phyloP scores from a whole-genome alignment of 2,113 vertebrate species.

The Halcyon senegalensis region DNA sequence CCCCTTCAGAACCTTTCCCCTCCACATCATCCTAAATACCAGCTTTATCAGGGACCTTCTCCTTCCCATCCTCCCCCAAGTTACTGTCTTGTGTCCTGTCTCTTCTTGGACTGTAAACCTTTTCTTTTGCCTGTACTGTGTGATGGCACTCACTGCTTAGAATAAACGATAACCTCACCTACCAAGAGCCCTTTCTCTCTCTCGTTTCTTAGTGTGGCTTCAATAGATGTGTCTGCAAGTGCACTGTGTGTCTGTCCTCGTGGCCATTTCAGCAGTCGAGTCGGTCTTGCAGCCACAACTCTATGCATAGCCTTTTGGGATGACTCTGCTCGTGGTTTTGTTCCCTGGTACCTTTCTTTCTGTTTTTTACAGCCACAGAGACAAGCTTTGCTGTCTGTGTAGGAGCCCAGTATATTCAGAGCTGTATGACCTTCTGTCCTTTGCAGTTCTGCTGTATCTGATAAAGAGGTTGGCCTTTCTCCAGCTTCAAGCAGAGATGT shows the following conservation, averaged over 20 bases:
- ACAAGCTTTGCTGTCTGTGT: not conserved
- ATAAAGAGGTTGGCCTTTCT: not conserved
- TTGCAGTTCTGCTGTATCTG: not conserved
- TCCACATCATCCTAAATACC: not conserved
- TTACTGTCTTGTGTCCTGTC: not conserved
- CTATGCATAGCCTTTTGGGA: not conserved
- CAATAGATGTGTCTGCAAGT: not conserved
- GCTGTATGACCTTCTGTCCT: not conserved
- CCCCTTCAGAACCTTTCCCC: not conserved
- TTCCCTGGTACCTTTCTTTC: not conserved
- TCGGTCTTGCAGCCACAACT: rapidly evolving
- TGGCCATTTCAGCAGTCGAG: not conserved
- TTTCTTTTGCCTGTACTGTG: conserved; percentile 14
- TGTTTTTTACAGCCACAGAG: not conserved
- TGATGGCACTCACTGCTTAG: not conserved
- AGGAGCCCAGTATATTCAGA: not conserved
- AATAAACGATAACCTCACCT: conserved; percentile 43
- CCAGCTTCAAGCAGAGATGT: not conserved
- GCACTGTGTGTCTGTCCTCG: not conserved
- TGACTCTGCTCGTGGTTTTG: not conserved
- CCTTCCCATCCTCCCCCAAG: not conserved
- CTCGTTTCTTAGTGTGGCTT: conserved; percentile 13
- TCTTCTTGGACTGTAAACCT: not conserved
- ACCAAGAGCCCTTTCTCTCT: not conserved
- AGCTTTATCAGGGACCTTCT: not conserved